Evolutionary conservation across 64 coral and sea anemone genomes (phyloP).

Genomic region (Pachyseris speciosa): DNA sequence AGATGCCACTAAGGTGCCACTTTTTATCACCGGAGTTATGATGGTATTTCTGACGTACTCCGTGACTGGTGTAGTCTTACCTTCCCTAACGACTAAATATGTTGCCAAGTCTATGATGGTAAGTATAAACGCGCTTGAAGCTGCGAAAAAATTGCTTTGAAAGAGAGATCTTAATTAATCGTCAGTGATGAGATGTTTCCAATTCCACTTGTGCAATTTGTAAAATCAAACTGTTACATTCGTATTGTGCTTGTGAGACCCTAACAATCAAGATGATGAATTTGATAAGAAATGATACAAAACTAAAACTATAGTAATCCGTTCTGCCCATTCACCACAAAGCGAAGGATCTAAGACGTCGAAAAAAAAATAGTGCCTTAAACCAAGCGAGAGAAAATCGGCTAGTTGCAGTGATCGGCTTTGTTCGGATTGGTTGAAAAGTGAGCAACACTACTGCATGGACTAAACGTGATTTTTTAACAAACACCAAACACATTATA

Average conservation of each 20-base stretch:
- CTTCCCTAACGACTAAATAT: constrained; percentile 69
- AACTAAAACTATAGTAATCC: background rate
- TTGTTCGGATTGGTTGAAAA: constrained; percentile 1
- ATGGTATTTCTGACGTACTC: constrained; percentile 81
- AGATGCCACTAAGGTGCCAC: constrained; percentile 29
- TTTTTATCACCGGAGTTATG: constrained; percentile 70
- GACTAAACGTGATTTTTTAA: background rate
- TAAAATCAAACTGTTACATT: background rate
- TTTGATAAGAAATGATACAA: background rate
- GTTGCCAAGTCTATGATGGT: constrained; percentile 70
- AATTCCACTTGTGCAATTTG: background rate
- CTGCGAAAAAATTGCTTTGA: background rate
- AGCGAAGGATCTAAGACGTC: too few species aligned
- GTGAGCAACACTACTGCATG: background rate
- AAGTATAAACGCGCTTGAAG: background rate
- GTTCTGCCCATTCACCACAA: background rate
- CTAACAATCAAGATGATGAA: background rate
- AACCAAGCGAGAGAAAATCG: background rate
- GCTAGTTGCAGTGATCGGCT: background rate
- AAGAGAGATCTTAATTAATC: background rate
- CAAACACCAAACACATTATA: background rate
- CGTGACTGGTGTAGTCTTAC: constrained; percentile 63
- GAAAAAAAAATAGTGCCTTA: too few species aligned
- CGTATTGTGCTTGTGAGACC: background rate
- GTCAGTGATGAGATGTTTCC: background rate